Percentiles rank a stretch among this genome's conserved stretches.
phyloP scores from a whole-genome alignment of 2,888 invertebrate species.

The Galerucella nymphaeae region DNA sequence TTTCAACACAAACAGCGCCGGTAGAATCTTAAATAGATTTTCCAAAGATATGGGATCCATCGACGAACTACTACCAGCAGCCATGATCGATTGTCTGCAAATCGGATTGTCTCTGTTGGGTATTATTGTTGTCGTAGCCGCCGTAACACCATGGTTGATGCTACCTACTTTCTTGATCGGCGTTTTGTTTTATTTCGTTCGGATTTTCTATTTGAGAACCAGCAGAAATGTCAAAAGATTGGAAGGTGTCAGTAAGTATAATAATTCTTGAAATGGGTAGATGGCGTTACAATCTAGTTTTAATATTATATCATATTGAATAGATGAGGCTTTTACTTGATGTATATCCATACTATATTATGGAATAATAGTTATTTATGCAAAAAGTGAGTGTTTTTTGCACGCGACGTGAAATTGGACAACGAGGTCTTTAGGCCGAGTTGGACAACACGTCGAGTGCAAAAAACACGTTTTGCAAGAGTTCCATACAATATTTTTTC shows the following conservation, averaged over 20 bases:
- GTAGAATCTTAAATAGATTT: slow-evolving; percentile 75
- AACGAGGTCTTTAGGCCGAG: no score
- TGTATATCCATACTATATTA: no score
- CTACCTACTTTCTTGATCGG: slow-evolving; percentile 75
- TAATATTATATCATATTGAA: no score
- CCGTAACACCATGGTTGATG: slow-evolving; percentile 77
- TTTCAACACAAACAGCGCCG: slow-evolving; percentile 75
- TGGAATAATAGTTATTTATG: no score
- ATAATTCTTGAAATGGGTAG: no score
- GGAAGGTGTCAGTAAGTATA: slow-evolving; percentile 75
- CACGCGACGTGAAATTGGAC: no score
- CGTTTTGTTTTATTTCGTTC: slow-evolving; percentile 72
- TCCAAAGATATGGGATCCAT: slow-evolving; percentile 76
- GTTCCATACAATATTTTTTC: no score
- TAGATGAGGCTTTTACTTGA: no score
- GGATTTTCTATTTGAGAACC: slow-evolving; percentile 78
- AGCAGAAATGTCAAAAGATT: slow-evolving; percentile 79
- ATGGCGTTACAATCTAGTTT: no score
- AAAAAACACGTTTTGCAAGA: no score
- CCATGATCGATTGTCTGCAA: slow-evolving; percentile 67
- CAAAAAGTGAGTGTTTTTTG: no score
- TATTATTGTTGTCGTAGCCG: slow-evolving; percentile 77
- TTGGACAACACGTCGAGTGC: no score
- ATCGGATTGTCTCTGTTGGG: slow-evolving; percentile 75
- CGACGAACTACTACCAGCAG: slow-evolving; percentile 67